Base-by-base conservation (phyloP, 1,140 invertebrate genomes). In the Eupristina koningsbergeri region DNA sequence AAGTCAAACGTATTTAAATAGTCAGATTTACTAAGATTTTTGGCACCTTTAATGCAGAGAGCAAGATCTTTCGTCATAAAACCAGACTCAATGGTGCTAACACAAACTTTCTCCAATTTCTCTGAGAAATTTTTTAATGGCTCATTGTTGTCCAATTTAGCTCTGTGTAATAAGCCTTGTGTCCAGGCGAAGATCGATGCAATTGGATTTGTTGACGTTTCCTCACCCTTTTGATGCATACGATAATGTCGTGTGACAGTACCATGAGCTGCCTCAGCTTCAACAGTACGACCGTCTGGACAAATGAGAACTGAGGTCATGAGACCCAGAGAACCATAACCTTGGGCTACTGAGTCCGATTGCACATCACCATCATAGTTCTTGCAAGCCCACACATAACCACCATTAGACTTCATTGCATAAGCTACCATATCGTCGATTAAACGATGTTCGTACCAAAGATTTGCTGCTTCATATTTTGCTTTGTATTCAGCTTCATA, bases 391-490 rank as follows among this genome's bases (percentile, higher is more conserved):
- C 99, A 99, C 0, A 99, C 98, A 93, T 99, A 99, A 79, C 98
- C 98, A 87, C 99, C 99, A 86, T 98, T 97, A 2, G 97, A 98
- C 92, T 99, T 99, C 96, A 99, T 98, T 11, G 96, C 95, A 90
- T 99, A 98, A 26, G 99, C 99, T 6, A 99, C 98, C 98, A 99
- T 99, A 89, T 99, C 98, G 91, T 99, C 99, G 91, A 99, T 99
- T 36, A 99, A 93, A 76, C 99, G 95, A 92, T 99, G 98, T 88
- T 99, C 98, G 90, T 99, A 99, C 97, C 98, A 99, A 82, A 99
- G 96, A 17, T 95, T 95, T 61, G 95, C 94, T 3, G 95, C 96
- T 91, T 99, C 98, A 92, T 94, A 99, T 81, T 96, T 89, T 6
- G 91, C 58, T 90, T 98, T 98, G 92, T 99, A 99, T 78, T 98